Percentiles rank a stretch among this genome's conserved stretches.
phyloP scores from a whole-genome alignment of 2,888 invertebrate species.

The Mactromeris polynyma region DNA sequence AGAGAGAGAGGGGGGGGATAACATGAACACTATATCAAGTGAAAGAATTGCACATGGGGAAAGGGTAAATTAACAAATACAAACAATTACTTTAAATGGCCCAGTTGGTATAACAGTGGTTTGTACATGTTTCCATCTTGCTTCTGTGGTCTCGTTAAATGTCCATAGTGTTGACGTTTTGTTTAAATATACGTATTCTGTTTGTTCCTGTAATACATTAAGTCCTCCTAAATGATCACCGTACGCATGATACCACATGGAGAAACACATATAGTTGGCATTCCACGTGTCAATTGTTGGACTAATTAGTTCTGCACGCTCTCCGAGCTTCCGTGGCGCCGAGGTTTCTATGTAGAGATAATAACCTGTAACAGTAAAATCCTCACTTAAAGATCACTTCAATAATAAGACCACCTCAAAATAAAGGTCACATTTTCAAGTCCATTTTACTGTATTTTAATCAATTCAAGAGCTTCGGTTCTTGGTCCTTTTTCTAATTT shows the following conservation, averaged over 20 bases:
- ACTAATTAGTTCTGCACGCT: slow-evolving; percentile 21
- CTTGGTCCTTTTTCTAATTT: neutral
- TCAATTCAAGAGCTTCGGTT: neutral
- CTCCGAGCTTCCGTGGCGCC: slow-evolving; percentile 21
- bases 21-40: too few species aligned
- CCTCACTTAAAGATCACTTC: neutral
- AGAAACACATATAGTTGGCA: slow-evolving; percentile 32
- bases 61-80: too few species aligned
- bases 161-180: slow-evolving; percentile 17
- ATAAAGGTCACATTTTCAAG: neutral
- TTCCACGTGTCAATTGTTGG: slow-evolving; percentile 40
- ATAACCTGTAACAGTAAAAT: slow-evolving; percentile 13
- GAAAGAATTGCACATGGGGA: too few species aligned
- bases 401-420: neutral
- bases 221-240: neutral
- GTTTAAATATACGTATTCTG: slow-evolving; percentile 16
- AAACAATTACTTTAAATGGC: slow-evolving; percentile 12
- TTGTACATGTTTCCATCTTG: neutral
- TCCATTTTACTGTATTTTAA: neutral
- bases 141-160: neutral
- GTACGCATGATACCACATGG: slow-evolving; percentile 30
- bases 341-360: slow-evolving; percentile 42
- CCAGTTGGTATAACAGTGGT: slow-evolving; percentile 20
- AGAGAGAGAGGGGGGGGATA: too few species aligned
- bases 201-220: neutral